phyloP scores from a whole-genome alignment of 2,797 vertebrate genomes.

The Xyrichtys novacula region DNA sequence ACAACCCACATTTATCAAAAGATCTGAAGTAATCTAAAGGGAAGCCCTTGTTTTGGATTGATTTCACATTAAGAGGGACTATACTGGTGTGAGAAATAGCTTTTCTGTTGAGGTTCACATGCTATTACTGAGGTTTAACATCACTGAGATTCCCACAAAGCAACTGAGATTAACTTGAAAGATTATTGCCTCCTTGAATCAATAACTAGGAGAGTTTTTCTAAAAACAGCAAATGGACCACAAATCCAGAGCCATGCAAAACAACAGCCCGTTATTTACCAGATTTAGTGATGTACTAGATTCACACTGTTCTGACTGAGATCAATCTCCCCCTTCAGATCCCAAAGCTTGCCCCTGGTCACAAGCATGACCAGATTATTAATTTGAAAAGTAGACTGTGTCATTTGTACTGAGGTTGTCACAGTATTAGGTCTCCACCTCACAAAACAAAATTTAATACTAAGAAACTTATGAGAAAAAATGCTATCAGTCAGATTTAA shows the following conservation, averaged over 20 bases:
- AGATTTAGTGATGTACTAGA: slow-evolving; percentile 12
- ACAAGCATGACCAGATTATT: background rate
- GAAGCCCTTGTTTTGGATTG: slow-evolving; percentile 14
- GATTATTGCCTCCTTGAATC: slow-evolving; percentile 41
- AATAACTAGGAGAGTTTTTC: slow-evolving; percentile 43
- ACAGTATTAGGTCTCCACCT: too few species aligned
- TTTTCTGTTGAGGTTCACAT: slow-evolving; percentile 16
- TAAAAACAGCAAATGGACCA: slow-evolving; percentile 1
- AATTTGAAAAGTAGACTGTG: too few species aligned
- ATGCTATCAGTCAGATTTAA: too few species aligned
- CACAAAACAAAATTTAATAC: too few species aligned
- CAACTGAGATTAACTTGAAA: slow-evolving; percentile 36
- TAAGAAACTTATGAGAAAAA: too few species aligned
- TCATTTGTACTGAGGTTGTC: too few species aligned
- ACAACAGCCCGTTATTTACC: slow-evolving; percentile 4
- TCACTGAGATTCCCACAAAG: slow-evolving; percentile 19
- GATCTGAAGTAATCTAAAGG: slow-evolving; percentile 6
- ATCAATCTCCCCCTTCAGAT: background rate
- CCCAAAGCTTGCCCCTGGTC: too few species aligned
- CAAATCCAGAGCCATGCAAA: slow-evolving; percentile 14
- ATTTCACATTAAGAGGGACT: slow-evolving; percentile 26
- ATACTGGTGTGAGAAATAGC: slow-evolving; percentile 20
- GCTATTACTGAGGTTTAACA: slow-evolving; percentile 37
- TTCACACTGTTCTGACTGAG: slow-evolving; percentile 4
- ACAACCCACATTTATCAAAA: slow-evolving; percentile 4